Evolutionary conservation across 2,113 vertebrate genomes (phyloP), one percentile per base, ranked within the genome.

Genomic region (Sinocyclocheilus anophthalmus): DNA sequence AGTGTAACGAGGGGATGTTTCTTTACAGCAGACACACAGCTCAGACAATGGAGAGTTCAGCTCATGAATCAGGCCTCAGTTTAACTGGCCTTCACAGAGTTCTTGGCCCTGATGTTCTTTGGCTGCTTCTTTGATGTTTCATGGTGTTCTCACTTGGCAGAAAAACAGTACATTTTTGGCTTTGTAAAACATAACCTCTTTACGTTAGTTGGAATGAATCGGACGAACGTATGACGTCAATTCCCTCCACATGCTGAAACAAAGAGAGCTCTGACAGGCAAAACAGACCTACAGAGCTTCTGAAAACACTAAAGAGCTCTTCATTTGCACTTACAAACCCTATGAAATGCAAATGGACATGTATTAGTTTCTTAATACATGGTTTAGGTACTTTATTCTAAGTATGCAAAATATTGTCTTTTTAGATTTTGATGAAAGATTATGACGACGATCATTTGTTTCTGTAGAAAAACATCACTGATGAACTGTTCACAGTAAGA

Each of bases 1-100:
- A 94, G 91, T 88, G 90, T 93, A 93, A 94, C 91, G 91, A 94
- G 91, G 92, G 90, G 93, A 92, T 85, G 83, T 86, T 91, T 89
- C 91, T 92, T 92, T 92, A 67, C 63, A 30, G 33, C 5, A 72
- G 69, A 22, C 9, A 1, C 65, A 2, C 69, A 90, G 92, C 91
- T 92, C 93, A 48, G 42, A 76, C 24, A 76, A 26, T 76, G 42
- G 72, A 75, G 42, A 26, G 72, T 7, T 76, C 3, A 26, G n/a
- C 42, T 76, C 12, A 13, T 76, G 20, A 9, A 76, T 48, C 42
- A 48, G n/a, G 72, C 67, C 37, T 37, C 37, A 37, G 37, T 37
- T 37, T 37, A 5, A 37, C 37, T 37, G 37, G 37, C 30, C 42
- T 76, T 48, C 72, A n/a, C 53, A 33, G 16, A 10, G 16, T 4